These are phyloP conservation scores for Phainopepla nitens DNA, from an alignment of 2,113 vertebrate species.

Conservation along the genomic window DNA sequence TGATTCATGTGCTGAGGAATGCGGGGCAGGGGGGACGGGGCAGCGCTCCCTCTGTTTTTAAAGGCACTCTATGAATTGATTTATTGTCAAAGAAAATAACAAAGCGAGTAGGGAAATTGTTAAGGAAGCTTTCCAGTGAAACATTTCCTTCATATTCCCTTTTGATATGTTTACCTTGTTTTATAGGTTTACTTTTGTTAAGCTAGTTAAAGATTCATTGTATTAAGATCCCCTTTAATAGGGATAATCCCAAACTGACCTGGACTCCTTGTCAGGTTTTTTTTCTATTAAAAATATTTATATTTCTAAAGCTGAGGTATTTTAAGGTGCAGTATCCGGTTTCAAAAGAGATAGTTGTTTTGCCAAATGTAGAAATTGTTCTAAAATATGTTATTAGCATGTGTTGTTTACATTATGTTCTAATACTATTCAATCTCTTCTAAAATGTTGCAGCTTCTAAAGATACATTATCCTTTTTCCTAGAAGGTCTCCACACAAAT, in stretches of 20 bases:
- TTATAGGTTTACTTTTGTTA: slow-evolving; percentile 87
- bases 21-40: slow-evolving; percentile 56
- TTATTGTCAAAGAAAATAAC: slow-evolving; percentile 95
- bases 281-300: slow-evolving; percentile 79
- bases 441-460: slow-evolving; percentile 66
- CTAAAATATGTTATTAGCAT: slow-evolving; percentile 67
- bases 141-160: slow-evolving; percentile 90
- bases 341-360: slow-evolving; percentile 72
- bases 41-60: slow-evolving; percentile 79
- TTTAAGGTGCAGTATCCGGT: slow-evolving; percentile 75
- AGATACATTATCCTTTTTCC: slow-evolving; percentile 76
- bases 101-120: slow-evolving; percentile 87
- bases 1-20: slow-evolving; percentile 95
- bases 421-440: slow-evolving; percentile 58
- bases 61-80: slow-evolving; percentile 93
- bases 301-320: slow-evolving; percentile 77
- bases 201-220: slow-evolving; percentile 76
- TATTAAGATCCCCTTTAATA: slow-evolving; percentile 76
- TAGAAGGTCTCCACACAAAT: slow-evolving; percentile 52
- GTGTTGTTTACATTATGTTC: slow-evolving; percentile 76
- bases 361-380: slow-evolving; percentile 77
- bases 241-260: slow-evolving; percentile 76
- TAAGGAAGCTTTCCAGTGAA: slow-evolving; percentile 90
- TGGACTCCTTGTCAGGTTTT: slow-evolving; percentile 72
- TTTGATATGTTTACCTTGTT: slow-evolving; percentile 88